Percentiles rank a stretch among this genome's conserved stretches.
Evolutionary conservation across 2,113 vertebrate genomes (phyloP).

Genomic region (Lutjanus erythropterus): DNA sequence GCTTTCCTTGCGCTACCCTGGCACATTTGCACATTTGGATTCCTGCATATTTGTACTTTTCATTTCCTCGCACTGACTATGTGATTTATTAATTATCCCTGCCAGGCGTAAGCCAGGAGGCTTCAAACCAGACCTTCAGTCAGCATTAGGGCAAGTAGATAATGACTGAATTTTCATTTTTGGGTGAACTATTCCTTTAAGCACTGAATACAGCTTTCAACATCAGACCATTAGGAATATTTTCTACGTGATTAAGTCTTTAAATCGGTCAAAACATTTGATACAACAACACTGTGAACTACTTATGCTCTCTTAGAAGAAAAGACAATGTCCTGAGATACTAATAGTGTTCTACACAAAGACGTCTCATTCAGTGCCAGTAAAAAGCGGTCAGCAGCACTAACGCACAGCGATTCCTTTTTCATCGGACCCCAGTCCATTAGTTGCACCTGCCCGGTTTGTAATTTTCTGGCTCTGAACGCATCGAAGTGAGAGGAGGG

Average conservation of each 20-base stretch:
- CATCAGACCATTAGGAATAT: background rate
- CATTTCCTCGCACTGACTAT: no score
- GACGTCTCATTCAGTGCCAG: background rate
- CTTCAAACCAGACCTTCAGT: no score
- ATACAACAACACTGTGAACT: background rate
- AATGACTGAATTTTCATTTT: no score
- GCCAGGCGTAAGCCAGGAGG: no score
- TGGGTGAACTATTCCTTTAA: no score
- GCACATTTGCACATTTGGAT: no score
- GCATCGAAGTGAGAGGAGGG: background rate
- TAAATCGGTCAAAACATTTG: background rate
- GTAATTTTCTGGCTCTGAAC: slow-evolving; percentile 8
- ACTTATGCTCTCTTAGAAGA: background rate
- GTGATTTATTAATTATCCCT: no score
- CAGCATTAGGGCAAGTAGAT: no score
- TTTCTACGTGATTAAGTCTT: background rate
- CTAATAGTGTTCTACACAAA: background rate
- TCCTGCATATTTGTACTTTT: no score
- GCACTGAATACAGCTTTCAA: background rate
- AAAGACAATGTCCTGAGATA: background rate
- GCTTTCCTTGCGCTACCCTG: no score
- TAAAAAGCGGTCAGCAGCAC: background rate
- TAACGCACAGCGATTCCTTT: background rate
- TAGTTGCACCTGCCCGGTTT: background rate
- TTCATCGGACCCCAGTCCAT: background rate